These are phyloP conservation scores for Aleiodes alternator DNA, from an alignment of 2,888 invertebrate species.

Conservation along the genomic window DNA sequence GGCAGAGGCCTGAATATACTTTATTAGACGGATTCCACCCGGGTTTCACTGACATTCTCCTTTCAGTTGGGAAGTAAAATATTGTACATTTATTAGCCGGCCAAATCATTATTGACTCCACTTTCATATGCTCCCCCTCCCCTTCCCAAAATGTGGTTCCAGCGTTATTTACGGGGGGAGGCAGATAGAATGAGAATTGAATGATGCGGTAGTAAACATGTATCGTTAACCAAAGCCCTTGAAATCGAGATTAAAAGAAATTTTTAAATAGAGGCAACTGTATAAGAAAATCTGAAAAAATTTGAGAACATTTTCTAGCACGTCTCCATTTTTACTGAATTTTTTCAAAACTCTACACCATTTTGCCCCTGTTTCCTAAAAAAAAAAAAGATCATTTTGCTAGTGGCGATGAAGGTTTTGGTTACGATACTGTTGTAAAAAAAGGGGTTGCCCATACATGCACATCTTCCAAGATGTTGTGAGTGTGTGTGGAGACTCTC, in stretches of 20 bases:
- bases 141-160: background rate
- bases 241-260: background rate
- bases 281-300: background rate
- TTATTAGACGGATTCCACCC: background rate
- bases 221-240: slow-evolving; percentile 26
- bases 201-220: slow-evolving; percentile 33
- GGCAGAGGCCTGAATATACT: slow-evolving; percentile 47
- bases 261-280: background rate
- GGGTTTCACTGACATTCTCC: slow-evolving; percentile 52
- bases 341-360: background rate
- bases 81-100: slow-evolving; percentile 46
- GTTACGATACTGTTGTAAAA: slow-evolving; percentile 24
- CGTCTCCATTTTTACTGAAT: background rate
- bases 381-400: background rate
- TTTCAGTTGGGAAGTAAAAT: slow-evolving; percentile 53
- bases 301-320: background rate
- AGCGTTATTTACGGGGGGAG: slow-evolving; percentile 16
- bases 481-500: slow-evolving; percentile 12
- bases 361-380: background rate
- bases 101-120: slow-evolving; percentile 29
- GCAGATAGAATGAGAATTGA: slow-evolving; percentile 31
- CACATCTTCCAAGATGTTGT: slow-evolving; percentile 10
- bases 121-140: background rate
- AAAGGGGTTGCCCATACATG: slow-evolving; percentile 17
- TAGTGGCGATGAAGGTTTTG: slow-evolving; percentile 19